phyloP scores from a whole-genome alignment of 1,140 invertebrate genomes.

The Neuroterus valhalla region DNA sequence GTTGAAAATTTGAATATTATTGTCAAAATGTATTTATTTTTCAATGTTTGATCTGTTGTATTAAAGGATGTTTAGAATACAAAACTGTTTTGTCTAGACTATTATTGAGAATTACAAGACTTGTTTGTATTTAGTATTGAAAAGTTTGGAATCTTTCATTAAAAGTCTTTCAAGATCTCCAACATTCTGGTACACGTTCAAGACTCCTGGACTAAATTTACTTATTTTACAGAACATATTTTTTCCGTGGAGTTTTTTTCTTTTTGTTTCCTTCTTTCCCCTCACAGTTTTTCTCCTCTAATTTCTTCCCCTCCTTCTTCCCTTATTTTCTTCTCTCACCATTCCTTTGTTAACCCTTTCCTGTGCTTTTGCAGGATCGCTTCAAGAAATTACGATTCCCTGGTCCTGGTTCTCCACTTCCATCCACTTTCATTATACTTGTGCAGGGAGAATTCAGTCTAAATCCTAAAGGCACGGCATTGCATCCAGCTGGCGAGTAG shows the following conservation, averaged over 20 bases:
- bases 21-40: no score
- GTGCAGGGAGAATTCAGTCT: slow-evolving; percentile 32
- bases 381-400: slow-evolving; percentile 34
- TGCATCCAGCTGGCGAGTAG: slow-evolving; percentile 24
- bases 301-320: slow-evolving; percentile 41
- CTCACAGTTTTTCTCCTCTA: not conserved
- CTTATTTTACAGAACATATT: not conserved
- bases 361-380: slow-evolving; percentile 31
- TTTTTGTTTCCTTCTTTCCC: slow-evolving; percentile 30
- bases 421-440: slow-evolving; percentile 55
- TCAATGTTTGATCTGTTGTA: no score
- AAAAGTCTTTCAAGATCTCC: no score
- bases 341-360: slow-evolving; percentile 24
- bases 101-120: no score
- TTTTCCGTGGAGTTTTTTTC: slow-evolving; percentile 21
- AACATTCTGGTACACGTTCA: no score
- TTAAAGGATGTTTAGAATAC: no score
- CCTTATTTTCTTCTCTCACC: slow-evolving; percentile 7
- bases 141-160: no score
- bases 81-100: no score
- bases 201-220: no score
- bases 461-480: slow-evolving; percentile 17
- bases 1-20: no score
- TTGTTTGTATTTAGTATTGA: no score
- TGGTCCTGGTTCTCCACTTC: slow-evolving; percentile 37